These are phyloP conservation scores for Phalacrocorax pelagicus DNA, from an alignment of 2,113 vertebrate genomes.

Conservation along the genomic window DNA sequence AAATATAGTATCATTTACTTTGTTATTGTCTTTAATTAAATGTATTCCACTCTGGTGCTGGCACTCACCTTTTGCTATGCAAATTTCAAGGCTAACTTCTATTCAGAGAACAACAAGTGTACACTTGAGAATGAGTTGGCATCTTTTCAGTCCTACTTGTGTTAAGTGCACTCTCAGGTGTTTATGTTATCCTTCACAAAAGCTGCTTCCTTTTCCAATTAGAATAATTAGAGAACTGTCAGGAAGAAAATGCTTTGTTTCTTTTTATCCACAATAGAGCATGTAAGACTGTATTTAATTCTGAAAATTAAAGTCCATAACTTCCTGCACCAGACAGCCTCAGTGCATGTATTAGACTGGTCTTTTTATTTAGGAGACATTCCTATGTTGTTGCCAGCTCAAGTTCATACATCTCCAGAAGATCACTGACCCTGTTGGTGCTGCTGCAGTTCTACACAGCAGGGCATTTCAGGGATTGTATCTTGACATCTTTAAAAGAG, in stretches of 20 bases:
- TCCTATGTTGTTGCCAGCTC: not conserved
- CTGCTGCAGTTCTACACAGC: not conserved
- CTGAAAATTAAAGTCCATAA: not conserved
- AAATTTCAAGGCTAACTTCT: conserved; percentile 71
- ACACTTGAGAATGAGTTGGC: conserved; percentile 45
- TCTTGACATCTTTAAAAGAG: not conserved
- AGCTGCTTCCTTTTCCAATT: conserved; percentile 55
- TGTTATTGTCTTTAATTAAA: conserved; percentile 77
- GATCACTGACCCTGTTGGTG: not conserved
- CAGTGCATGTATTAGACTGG: not conserved
- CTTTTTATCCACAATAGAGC: conserved; percentile 5
- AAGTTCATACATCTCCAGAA: not conserved
- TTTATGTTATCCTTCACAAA: conserved; percentile 52
- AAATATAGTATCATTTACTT: conserved; percentile 65
- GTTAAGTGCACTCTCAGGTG: conserved; percentile 61
- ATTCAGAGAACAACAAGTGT: conserved; percentile 53
- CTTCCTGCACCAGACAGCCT: not conserved
- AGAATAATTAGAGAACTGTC: conserved; percentile 51
- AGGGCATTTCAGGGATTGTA: not conserved
- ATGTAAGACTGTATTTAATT: not conserved
- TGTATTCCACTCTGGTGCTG: conserved; percentile 64
- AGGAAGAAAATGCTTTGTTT: conserved; percentile 4
- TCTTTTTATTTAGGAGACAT: not conserved
- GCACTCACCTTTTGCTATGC: conserved; percentile 66
- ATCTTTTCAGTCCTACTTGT: conserved; percentile 49